Percentiles rank a stretch among this genome's conserved stretches.
Evolutionary conservation across 2,797 vertebrate species (phyloP).

Genomic region (Necrosyrtes monachus): DNA sequence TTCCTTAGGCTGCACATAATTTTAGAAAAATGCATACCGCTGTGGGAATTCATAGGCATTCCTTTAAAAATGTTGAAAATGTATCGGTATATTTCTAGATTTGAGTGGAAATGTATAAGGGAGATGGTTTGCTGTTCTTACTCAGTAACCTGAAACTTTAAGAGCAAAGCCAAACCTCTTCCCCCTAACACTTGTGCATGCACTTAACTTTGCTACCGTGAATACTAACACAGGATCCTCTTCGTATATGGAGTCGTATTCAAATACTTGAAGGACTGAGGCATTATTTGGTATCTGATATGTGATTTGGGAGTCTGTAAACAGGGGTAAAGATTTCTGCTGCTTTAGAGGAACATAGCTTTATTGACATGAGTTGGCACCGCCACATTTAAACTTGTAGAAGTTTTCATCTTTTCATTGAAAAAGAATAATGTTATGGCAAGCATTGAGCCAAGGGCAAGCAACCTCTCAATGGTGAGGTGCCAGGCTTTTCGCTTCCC

Average conservation of each 20-base stretch:
- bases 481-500: not conserved
- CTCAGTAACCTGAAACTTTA: not conserved
- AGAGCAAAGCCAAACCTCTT: not conserved
- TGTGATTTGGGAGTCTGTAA: not conserved
- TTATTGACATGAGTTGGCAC: not conserved
- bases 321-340: not conserved
- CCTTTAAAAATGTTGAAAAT: not conserved
- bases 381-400: not conserved
- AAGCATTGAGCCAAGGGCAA: rapidly evolving
- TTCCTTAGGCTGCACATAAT: not conserved
- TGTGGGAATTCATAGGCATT: not conserved
- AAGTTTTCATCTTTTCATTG: not conserved
- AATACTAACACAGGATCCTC: not conserved
- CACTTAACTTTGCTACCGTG: not conserved
- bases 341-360: not conserved
- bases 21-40: not conserved
- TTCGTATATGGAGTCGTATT: not conserved
- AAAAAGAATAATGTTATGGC: not conserved
- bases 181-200: rapidly evolving
- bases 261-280: not conserved
- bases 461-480: not conserved
- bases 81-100: not conserved
- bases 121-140: not conserved
- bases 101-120: not conserved
- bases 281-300: not conserved